Conservation (phyloP, 2,113 vertebrate species). For the Pyrgilauda ruficollis region DNA sequence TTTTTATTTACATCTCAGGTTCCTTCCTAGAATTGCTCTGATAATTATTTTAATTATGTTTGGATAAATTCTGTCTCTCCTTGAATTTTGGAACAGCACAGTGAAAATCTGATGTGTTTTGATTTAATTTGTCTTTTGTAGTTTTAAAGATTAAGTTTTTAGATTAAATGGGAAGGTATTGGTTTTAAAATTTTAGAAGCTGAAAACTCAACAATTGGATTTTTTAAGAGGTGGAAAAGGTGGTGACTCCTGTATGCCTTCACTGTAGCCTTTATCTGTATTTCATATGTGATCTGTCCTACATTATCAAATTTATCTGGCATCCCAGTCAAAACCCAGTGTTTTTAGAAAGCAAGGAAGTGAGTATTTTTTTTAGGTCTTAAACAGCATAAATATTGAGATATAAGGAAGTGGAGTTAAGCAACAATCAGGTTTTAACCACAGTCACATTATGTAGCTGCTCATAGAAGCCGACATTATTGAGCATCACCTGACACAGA, state of each 20-base stretch:
- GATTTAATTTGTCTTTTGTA: neutral
- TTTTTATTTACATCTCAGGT: neutral
- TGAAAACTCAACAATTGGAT: neutral
- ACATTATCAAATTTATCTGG: neutral
- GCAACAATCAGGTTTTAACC: neutral
- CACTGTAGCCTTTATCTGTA: neutral
- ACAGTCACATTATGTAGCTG: fast-evolving
- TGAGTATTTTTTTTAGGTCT: neutral
- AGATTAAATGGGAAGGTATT: neutral
- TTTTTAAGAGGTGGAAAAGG: neutral
- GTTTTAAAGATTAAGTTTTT: neutral
- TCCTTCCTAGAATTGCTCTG: neutral
- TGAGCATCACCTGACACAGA: neutral
- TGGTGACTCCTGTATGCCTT: neutral
- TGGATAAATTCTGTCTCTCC: neutral
- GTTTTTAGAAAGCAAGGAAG: neutral
- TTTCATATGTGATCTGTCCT: neutral
- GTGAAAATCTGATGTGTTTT: neutral
- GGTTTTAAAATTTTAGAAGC: neutral
- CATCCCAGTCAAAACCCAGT: neutral
- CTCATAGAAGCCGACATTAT: neutral
- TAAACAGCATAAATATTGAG: neutral
- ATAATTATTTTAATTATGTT: neutral
- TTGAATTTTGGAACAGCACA: neutral
- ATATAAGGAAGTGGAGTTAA: neutral